Evolutionary conservation across 1,140 invertebrate genomes (phyloP).

Genomic region (Gryon sp.): DNA sequence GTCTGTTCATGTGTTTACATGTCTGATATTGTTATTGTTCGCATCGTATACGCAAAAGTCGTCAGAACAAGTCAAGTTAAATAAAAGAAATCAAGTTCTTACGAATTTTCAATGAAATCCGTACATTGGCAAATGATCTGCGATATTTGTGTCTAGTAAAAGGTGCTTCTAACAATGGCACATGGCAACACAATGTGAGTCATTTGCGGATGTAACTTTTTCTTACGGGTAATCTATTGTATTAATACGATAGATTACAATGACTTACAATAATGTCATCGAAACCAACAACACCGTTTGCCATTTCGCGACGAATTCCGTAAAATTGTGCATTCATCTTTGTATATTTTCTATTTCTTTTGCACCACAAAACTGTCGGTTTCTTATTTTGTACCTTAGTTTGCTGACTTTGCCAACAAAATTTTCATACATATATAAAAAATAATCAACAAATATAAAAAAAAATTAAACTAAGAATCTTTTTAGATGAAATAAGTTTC

Average conservation of each 20-base stretch:
- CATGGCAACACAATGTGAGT: slow-evolving; percentile 28
- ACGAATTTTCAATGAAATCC: slow-evolving; percentile 8
- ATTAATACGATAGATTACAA: slow-evolving; percentile 16
- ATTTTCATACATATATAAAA: no score
- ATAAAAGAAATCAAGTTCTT: no score
- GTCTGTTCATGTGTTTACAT: no score
- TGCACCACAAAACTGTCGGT: background rate
- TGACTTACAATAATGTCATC: slow-evolving; percentile 24
- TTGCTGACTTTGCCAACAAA: no score
- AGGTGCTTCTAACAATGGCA: slow-evolving; percentile 23
- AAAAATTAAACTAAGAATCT: no score
- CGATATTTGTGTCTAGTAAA: slow-evolving; percentile 15
- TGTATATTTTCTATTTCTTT: slow-evolving; percentile 7
- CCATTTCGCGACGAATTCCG: slow-evolving; percentile 25
- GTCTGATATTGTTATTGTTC: no score
- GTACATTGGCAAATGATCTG: slow-evolving; percentile 4
- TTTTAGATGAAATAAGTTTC: no score
- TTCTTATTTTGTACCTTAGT: slow-evolving; percentile 14
- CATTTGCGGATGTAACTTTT: slow-evolving; percentile 52
- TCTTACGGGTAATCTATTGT: slow-evolving; percentile 36
- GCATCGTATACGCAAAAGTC: no score
- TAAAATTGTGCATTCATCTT: background rate
- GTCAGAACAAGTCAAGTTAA: no score
- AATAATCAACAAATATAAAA: no score
- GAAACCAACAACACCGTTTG: background rate